Evolutionary conservation across 2,888 invertebrate genomes (phyloP), one percentile per base, ranked within the genome.

Genomic region (Gortyna flavago): DNA sequence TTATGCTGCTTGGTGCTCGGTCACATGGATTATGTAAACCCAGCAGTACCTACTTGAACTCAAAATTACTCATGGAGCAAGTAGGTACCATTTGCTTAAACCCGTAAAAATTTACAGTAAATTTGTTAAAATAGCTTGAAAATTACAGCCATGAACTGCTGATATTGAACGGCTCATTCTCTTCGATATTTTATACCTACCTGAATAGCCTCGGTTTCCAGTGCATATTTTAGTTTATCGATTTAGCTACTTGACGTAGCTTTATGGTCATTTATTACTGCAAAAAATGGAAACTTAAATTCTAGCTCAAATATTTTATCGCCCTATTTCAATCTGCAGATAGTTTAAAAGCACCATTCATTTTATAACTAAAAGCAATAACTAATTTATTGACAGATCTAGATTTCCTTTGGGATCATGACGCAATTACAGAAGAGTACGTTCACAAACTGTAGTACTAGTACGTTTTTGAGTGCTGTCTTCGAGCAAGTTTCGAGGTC

Each of bases 331-430:
- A 32, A 57, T 75, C n/a, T 38, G 25, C n/a, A 68, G 29, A 41
- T 62, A 25, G 18, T 69, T 80, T 61, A 54, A 72, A 72, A 75
- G 16, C 32, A 68, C 32, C 44, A 65, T 71, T 65, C n/a, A 77
- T 85, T 74, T 75, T 18, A 59, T 70, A 78, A 81, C 61, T 77
- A 75, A 83, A 77, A 79, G 35, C 54, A 62, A 75, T 64, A 66
- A 73, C 68, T 72, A 81, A 84, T 82, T 80, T 85, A 66, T 73
- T 85, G 69, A 83, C 79, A 83, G 71, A 82, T 69, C 66, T 87
- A 84, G 7, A 90, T 89, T 89, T 89, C 88, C 87, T 87, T 66
- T 18, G 84, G 85, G 85, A 86, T 84, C 77, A 77, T 76, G 77
- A 69, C 78, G 72, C 83, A 85, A 89, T 86, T 85, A 87, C 80